phyloP scores from a whole-genome alignment of 53 echinoderm and acorn worm species.

The Luidia sarsii region DNA sequence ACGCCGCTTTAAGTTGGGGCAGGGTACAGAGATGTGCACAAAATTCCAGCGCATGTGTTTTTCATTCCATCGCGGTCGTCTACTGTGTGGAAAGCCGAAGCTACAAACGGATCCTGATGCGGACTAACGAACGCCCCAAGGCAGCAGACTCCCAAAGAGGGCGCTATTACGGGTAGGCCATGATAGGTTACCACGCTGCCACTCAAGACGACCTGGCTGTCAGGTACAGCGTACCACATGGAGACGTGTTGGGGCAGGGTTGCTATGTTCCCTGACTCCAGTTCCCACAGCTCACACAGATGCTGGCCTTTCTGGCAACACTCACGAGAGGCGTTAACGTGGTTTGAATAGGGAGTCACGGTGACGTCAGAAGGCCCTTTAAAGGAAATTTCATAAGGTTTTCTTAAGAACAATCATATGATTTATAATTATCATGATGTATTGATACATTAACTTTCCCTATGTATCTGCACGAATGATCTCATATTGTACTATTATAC shows the following conservation, averaged over 20 bases:
- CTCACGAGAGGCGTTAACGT: no score
- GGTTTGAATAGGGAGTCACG: no score
- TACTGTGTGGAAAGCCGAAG: neutral
- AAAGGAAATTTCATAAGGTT: no score
- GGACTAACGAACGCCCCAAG: neutral
- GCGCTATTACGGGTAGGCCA: neutral
- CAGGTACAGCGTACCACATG: slow-evolving; percentile 16
- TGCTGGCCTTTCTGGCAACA: no score
- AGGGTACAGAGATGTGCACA: slow-evolving; percentile 15
- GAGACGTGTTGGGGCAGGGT: neutral
- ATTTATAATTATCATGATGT: no score
- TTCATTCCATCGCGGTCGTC: neutral
- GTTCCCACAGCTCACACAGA: no score
- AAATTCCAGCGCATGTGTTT: neutral
- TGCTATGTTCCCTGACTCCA: no score
- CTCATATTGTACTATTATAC: no score
- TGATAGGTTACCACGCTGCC: neutral
- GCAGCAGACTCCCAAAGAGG: slow-evolving; percentile 1
- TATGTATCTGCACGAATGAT: no score
- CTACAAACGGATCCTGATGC: neutral
- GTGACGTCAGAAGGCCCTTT: no score
- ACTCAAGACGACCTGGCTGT: neutral
- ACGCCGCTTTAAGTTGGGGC: slow-evolving; percentile 13
- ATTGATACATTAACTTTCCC: no score
- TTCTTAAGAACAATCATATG: no score